Evolutionary conservation across 2,113 vertebrate species (phyloP), one percentile per base, ranked within the genome.

Genomic region (Gobio gobio): DNA sequence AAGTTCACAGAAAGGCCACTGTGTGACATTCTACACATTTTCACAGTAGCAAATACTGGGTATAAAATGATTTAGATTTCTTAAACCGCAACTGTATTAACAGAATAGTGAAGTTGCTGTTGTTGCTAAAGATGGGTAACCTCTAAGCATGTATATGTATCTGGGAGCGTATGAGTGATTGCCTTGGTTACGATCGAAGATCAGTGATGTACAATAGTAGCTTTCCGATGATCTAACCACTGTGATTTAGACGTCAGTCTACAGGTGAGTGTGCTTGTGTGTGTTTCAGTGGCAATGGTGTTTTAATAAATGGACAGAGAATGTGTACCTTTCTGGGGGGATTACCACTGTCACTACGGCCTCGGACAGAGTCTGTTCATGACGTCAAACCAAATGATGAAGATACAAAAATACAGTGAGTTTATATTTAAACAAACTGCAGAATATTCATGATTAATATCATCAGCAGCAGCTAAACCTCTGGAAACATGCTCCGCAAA

Each of bases 271-370:
- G 56, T 63, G 51, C 75, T 0, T 66, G 61, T 82, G 49, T 78
- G 82, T 54, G 75, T 87, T 82, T 91, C 88, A 90, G 90, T 87
- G 89, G 87, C 83, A 90, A 92, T 90, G 92, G 91, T 92, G 91
- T 90, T 89, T 88, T 92, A 93, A 90, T 89, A 91, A 93, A 90
- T 91, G 89, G 90, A 91, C 85, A 91, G 88, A 91, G 90, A 93
- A 93, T 93, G 92, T 93, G 93, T 96, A 96, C 95, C 95, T 95
- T 94, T 96, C 94, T 85, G 94, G 94, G 87, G 95, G 95, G 94
- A 96, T 94, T 93, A 96, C 95, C 95, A 96, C 95, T 95, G 95
- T 96, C 93, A 96, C 95, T 93, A 95, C 91, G 90, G 95, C 95
- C 93, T 95, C 95, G 92, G 94, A 95, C 94, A 96, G 94, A 95